Conservation (phyloP, 2,797 vertebrate species). For the Glyptemys insculpta region DNA sequence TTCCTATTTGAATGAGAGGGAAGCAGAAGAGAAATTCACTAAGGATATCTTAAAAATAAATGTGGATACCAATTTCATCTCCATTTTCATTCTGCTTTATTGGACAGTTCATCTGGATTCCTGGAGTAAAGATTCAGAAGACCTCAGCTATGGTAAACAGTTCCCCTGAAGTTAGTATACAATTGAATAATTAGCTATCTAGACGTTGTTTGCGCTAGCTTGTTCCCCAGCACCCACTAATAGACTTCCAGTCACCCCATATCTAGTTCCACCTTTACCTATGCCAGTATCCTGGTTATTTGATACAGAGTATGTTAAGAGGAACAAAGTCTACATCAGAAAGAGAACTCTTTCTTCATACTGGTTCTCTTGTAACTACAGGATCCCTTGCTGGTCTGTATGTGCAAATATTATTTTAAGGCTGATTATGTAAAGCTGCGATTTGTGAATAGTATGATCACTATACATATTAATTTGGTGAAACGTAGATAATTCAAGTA, state of each 20-base stretch:
- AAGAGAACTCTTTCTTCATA: background rate
- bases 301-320: background rate
- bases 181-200: background rate
- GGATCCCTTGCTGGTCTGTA: background rate
- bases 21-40: background rate
- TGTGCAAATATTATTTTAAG: background rate
- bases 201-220: background rate
- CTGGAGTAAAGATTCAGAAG: background rate
- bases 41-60: background rate
- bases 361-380: background rate
- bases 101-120: rapidly evolving
- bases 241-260: background rate
- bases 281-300: background rate
- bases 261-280: background rate
- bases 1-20: background rate
- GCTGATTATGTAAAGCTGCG: background rate
- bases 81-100: background rate
- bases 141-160: background rate
- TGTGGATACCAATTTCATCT: rapidly evolving
- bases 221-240: rapidly evolving
- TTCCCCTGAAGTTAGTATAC: background rate
- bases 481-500: background rate
- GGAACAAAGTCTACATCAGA: background rate
- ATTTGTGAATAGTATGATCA: background rate
- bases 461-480: background rate